Evolutionary conservation across 2,888 invertebrate genomes (phyloP).

Genomic region (Campoplex capitator): DNA sequence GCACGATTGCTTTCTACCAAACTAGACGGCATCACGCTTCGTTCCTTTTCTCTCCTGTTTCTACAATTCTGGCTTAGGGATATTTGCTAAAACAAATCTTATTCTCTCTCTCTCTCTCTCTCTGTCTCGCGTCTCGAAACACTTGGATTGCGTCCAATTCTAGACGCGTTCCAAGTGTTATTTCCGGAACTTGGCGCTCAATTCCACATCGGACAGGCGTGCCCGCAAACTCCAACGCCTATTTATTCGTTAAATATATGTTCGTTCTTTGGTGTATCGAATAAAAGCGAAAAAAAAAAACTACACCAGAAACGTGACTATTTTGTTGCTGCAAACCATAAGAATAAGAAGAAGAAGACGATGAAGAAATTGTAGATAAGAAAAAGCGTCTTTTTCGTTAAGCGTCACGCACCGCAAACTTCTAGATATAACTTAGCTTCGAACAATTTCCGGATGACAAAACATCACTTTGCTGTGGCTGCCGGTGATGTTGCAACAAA

Average conservation of each 20-base stretch:
- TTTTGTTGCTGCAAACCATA: neutral
- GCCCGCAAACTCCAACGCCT: slow-evolving; percentile 14
- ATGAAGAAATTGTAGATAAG: slow-evolving; percentile 21
- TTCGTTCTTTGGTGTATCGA: slow-evolving; percentile 3
- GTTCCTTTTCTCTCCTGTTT: slow-evolving; percentile 45
- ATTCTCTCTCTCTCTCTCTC: slow-evolving; percentile 12
- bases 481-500: slow-evolving; percentile 11
- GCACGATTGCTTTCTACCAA: slow-evolving; percentile 65
- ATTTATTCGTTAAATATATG: slow-evolving; percentile 1
- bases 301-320: slow-evolving; percentile 12
- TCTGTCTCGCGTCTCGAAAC: neutral
- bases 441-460: slow-evolving; percentile 63
- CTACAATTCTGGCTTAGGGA: slow-evolving; percentile 31
- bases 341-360: neutral
- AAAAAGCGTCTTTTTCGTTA: slow-evolving; percentile 17
- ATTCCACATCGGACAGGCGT: slow-evolving; percentile 13
- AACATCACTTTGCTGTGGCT: slow-evolving; percentile 51
- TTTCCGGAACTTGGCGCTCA: slow-evolving; percentile 14
- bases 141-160: slow-evolving; percentile 49
- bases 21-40: slow-evolving; percentile 41
- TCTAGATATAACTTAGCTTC: slow-evolving; percentile 29
- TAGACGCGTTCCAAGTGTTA: slow-evolving; percentile 14
- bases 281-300: neutral
- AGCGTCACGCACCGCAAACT: slow-evolving; percentile 59
- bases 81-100: slow-evolving; percentile 35